Conservation (phyloP, 2,113 vertebrate species). For the Cromileptes altivelis region DNA sequence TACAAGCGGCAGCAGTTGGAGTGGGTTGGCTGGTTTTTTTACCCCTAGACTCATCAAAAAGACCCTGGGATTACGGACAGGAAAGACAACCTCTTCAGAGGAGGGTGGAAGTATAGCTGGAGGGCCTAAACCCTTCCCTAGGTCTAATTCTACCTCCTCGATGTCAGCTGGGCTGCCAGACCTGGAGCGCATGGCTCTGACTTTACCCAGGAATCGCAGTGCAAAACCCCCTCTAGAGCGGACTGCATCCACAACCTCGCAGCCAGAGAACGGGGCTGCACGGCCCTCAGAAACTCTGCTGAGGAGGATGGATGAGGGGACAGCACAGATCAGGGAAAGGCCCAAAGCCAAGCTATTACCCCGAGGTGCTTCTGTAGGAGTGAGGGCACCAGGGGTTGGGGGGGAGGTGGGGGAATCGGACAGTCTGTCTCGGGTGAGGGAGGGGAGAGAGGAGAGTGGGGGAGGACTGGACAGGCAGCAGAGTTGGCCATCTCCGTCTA, state of each 20-base stretch:
- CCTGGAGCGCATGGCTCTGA: slow-evolving; percentile 97
- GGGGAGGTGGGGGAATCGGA: slow-evolving; percentile 80
- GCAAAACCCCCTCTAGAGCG: slow-evolving; percentile 94
- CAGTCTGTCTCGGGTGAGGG: slow-evolving; percentile 81
- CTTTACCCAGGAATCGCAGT: slow-evolving; percentile 96
- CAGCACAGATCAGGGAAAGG: slow-evolving; percentile 92
- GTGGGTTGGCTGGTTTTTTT: slow-evolving; percentile 96
- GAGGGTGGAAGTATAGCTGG: slow-evolving; percentile 79
- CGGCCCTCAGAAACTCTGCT: slow-evolving; percentile 85
- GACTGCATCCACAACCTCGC: slow-evolving; percentile 93
- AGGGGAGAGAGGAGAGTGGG: slow-evolving; percentile 80
- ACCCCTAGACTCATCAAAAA: slow-evolving; percentile 99
- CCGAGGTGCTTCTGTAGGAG: slow-evolving; percentile 82
- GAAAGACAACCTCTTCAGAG: slow-evolving; percentile 90
- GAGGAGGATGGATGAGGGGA: slow-evolving; percentile 91
- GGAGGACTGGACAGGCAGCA: slow-evolving; percentile 87
- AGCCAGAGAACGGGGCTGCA: slow-evolving; percentile 91
- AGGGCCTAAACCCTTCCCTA: slow-evolving; percentile 93
- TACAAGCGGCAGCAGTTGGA: slow-evolving; percentile 90
- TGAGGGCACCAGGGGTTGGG: slow-evolving; percentile 81
- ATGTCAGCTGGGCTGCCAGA: slow-evolving; percentile 97
- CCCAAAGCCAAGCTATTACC: slow-evolving; percentile 96
- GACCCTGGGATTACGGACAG: slow-evolving; percentile 94
- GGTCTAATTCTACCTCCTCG: slow-evolving; percentile 99
- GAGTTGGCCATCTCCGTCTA: slow-evolving; percentile 92